These are phyloP conservation scores for Parazoanthus atlanticus DNA, from an alignment of 92 coral and sea anemone genomes.

Conservation along the genomic window DNA sequence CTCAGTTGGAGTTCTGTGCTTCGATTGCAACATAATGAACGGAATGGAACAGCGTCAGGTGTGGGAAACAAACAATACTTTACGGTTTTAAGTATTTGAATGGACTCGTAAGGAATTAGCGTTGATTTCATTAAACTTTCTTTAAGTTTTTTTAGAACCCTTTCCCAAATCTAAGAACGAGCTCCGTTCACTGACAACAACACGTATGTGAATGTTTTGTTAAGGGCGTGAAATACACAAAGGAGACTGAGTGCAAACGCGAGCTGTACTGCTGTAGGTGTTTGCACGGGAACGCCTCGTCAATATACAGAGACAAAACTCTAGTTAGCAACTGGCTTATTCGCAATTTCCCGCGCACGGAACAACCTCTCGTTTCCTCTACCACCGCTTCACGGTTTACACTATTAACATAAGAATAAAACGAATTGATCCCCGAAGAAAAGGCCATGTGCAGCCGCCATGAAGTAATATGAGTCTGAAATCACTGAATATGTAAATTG, in stretches of 20 bases:
- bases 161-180: constrained; percentile 1
- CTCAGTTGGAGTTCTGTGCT: constrained; percentile 28
- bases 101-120: constrained; percentile 1
- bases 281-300: constrained; percentile 23
- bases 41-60: constrained; percentile 28
- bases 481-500: constrained; percentile 86
- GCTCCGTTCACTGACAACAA: background rate
- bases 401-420: constrained; percentile 43
- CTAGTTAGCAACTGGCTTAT: background rate
- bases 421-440: constrained; percentile 60
- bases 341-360: constrained; percentile 8
- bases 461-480: constrained; percentile 72
- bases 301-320: constrained; percentile 7
- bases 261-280: background rate
- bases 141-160: background rate
- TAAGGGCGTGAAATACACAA: constrained; percentile 37
- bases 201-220: constrained; percentile 13
- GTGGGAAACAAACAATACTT: constrained; percentile 22
- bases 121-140: background rate
- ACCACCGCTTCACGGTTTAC: background rate
- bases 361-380: constrained; percentile 1
- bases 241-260: background rate
- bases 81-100: constrained; percentile 8
- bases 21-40: constrained; percentile 12
- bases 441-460: constrained; percentile 86